Percentiles rank a stretch among this genome's conserved stretches.
Conservation (phyloP, 2,888 invertebrate species). For the Heliconius sara region DNA sequence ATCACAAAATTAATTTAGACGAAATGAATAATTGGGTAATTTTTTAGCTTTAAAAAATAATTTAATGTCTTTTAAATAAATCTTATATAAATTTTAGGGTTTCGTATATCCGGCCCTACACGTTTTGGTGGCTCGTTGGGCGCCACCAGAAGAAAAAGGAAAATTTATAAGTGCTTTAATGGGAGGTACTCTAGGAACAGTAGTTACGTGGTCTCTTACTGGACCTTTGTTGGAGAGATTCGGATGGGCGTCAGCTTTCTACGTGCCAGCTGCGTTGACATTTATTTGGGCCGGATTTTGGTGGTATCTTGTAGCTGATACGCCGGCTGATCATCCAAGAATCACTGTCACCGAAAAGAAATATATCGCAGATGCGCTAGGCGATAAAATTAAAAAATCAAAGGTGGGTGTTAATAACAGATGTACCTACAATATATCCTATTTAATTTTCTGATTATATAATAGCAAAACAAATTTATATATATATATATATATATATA, state of each 20-base stretch:
- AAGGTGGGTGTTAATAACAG: conserved; percentile 70
- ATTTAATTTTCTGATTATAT: neutral
- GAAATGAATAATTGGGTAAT: too few species aligned
- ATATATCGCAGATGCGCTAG: conserved; percentile 85
- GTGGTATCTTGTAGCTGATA: conserved; percentile 86
- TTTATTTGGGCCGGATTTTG: conserved; percentile 84
- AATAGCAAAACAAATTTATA: neutral
- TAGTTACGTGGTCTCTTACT: conserved; percentile 87
- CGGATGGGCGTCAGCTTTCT: conserved; percentile 88
- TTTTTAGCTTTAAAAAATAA: neutral
- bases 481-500: too few species aligned
- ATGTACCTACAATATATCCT: neutral
- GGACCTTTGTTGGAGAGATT: conserved; percentile 85
- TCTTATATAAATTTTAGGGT: conserved; percentile 67
- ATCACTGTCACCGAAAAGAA: conserved; percentile 86
- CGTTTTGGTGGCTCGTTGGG: conserved; percentile 88
- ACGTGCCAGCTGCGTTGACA: conserved; percentile 84
- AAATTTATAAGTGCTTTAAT: conserved; percentile 88
- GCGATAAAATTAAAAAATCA: conserved; percentile 81
- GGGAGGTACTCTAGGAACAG: conserved; percentile 89
- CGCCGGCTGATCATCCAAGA: conserved; percentile 85
- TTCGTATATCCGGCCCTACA: conserved; percentile 86
- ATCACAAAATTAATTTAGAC: too few species aligned
- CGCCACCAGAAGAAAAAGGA: conserved; percentile 89
- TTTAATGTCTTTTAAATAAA: too few species aligned